Base-by-base conservation (phyloP, 2,888 invertebrate genomes). In the Choristoneura rosaceana region DNA sequence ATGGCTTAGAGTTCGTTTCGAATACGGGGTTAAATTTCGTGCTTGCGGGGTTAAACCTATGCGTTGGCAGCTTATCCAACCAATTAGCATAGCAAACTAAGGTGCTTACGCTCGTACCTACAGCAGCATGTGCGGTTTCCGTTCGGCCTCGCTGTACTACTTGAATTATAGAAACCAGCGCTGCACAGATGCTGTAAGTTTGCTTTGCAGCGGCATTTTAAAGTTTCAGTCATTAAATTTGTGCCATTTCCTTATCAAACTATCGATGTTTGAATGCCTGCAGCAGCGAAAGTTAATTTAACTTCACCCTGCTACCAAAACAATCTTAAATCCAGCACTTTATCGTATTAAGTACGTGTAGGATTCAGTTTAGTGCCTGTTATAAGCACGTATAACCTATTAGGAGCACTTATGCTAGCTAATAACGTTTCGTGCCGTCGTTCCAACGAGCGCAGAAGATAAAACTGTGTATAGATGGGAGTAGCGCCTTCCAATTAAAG, bases 71-170 rank as follows among this genome's bases (percentile, higher is more conserved):
- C 83, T 88, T 84, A 89, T 84, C 84, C 85, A 77, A 76, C 85
- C 84, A 88, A 89, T 90, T 89, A 90, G 88, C 87, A 88, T 89
- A 85, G 87, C 84, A 84, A 89, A 87, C 85, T 84, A 85, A 85
- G 84, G 82, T 83, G 83, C 82, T 86, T 80, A 78, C 82, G 78
- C 77, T 70, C 78, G 81, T 78, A 76, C 79, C 82, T 61, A 81
- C 78, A 82, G 65, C 81, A 78, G 80, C 77, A 76, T 75, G 76
- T 79, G 84, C 76, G 84, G 87, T 84, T 87, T 82, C 77, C 79
- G 83, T 85, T 84, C 80, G 80, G 80, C 82, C 80, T 82, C 79
- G 84, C 84, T 86, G 83, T 82, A 81, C 75, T 76, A 78, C 80
- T 74, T 86, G 84, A 84, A 85, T 88, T 86, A 82, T 84, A 78